Percentiles rank a stretch among this genome's conserved stretches.
Evolutionary conservation across 2,797 vertebrate genomes (phyloP).

Genomic region (Atherinosoma microstoma): DNA sequence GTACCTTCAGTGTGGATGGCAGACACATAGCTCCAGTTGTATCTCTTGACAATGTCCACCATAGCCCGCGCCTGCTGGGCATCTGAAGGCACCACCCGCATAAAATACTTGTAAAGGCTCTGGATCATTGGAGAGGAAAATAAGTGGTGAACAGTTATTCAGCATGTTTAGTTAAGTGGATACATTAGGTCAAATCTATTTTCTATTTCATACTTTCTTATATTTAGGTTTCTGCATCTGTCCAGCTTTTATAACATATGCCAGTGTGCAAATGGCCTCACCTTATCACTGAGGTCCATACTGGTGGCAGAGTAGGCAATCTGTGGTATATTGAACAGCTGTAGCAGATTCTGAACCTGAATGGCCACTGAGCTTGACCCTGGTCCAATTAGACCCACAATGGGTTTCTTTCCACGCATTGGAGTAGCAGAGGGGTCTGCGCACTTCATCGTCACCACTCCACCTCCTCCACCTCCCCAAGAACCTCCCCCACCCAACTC

Average conservation of each 20-base stretch:
- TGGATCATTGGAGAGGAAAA: constrained; percentile 49
- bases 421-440: constrained; percentile 90
- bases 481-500: constrained; percentile 69
- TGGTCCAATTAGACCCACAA: constrained; percentile 97
- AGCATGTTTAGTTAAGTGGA: background rate
- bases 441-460: constrained; percentile 84
- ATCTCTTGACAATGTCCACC: constrained; percentile 99
- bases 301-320: constrained; percentile 99
- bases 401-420: constrained; percentile 92
- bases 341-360: constrained; percentile 97
- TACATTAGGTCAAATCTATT: constrained; percentile 6
- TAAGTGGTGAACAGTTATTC: constrained; percentile 5
- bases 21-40: constrained; percentile 99
- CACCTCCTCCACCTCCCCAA: constrained; percentile 75
- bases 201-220: background rate
- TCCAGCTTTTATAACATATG: background rate
- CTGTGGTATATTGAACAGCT: constrained; percentile 99
- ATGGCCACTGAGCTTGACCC: constrained; percentile 99
- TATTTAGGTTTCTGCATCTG: background rate
- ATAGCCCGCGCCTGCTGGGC: constrained; percentile 96
- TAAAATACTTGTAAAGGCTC: constrained; percentile 89
- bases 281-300: constrained; percentile 98
- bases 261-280: constrained; percentile 21
- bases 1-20: constrained; percentile 98
- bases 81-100: constrained; percentile 98